These are phyloP conservation scores for Aleadryas rufinucha DNA, from an alignment of 2,113 vertebrate species.

Conservation along the genomic window DNA sequence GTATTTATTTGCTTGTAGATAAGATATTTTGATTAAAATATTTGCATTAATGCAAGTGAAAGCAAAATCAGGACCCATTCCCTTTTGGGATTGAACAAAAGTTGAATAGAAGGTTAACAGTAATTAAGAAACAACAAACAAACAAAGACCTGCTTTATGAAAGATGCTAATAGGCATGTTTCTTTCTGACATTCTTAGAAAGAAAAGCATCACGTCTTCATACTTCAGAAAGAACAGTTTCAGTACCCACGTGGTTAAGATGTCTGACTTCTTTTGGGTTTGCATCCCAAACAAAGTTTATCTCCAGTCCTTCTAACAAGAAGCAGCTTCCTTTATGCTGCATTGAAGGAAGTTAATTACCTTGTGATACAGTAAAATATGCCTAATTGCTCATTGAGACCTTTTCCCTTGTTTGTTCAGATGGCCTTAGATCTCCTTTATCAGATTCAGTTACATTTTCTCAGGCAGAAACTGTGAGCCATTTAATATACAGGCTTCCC, in stretches of 20 bases:
- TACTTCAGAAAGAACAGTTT: neutral
- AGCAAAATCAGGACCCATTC: neutral
- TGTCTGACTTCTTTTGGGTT: neutral
- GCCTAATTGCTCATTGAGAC: conserved; percentile 2
- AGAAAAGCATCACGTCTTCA: neutral
- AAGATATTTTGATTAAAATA: neutral
- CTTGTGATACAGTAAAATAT: neutral
- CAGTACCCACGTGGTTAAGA: neutral
- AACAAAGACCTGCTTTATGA: neutral
- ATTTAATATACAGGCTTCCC: neutral
- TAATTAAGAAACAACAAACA: neutral
- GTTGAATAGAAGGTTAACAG: neutral
- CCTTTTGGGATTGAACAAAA: neutral
- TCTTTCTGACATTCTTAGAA: neutral
- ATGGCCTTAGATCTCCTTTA: conserved; percentile 18
- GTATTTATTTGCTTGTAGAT: neutral
- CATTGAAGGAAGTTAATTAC: neutral
- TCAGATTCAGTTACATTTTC: conserved; percentile 12
- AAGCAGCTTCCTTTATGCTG: neutral
- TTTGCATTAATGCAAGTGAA: neutral
- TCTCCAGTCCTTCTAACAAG: neutral
- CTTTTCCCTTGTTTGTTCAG: conserved; percentile 41
- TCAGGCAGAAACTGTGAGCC: neutral
- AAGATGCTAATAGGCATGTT: neutral
- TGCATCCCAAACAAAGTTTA: neutral